Percentiles rank a stretch among this genome's conserved stretches.
phyloP scores from a whole-genome alignment of 2,797 vertebrate genomes.

The Petrocephalus schoutedeni region DNA sequence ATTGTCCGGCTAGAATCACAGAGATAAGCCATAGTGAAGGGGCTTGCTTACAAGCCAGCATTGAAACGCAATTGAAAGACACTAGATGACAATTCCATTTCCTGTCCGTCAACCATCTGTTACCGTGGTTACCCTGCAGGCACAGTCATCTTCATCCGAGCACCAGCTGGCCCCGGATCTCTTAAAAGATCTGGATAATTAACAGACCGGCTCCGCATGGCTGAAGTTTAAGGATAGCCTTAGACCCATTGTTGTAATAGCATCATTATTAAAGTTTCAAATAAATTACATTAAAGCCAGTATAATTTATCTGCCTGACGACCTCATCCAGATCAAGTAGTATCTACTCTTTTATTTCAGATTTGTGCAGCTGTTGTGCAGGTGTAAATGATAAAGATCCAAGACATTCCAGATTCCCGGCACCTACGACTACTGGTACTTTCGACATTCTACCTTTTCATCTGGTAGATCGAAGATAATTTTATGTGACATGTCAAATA shows the following conservation, averaged over 20 bases:
- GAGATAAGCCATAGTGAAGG: neutral
- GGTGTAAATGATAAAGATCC: neutral
- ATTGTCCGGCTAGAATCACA: neutral
- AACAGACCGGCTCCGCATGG: neutral
- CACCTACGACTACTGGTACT: neutral
- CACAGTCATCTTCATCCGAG: neutral
- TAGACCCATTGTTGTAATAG: neutral
- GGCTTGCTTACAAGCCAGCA: neutral
- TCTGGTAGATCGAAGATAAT: neutral
- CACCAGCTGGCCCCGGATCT: slow-evolving; percentile 1
- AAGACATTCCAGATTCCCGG: neutral
- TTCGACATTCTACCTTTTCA: neutral
- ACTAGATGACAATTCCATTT: neutral
- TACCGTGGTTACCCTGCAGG: neutral
- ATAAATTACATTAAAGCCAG: neutral
- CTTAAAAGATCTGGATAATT: neutral
- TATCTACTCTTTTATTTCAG: neutral
- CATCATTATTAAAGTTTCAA: slow-evolving; percentile 12
- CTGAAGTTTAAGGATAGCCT: neutral
- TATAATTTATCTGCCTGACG: neutral
- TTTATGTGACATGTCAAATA: neutral
- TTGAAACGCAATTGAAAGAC: neutral
- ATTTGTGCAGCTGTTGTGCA: neutral
- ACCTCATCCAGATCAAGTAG: neutral
- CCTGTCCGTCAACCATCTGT: neutral